Base-by-base conservation (phyloP, 2,888 invertebrate genomes). In the Epirrita christyi region DNA sequence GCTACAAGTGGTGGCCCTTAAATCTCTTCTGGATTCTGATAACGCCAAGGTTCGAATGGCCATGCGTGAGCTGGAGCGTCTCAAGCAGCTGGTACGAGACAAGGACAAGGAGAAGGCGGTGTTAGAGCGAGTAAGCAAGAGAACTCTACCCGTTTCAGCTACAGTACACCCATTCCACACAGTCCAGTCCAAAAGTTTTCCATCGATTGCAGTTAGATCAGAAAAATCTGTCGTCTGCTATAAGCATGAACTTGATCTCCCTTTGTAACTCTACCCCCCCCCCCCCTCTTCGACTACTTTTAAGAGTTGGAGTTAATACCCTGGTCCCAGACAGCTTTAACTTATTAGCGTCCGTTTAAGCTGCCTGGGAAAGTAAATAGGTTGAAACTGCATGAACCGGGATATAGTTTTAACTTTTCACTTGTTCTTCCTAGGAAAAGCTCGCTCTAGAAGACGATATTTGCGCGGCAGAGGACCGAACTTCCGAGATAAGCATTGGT, bases 21-120 rank as follows among this genome's bases (percentile, higher is more conserved):
- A 94, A 63, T 86, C 92, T 0, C 81, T 94, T 43, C 80, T 94
- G 67, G 93, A 93, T 64, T 90, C 93, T 0, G 94, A 94, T 80
- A 93, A 93, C 68, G 80, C 75, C 4, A 93, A 93, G 59, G 90
- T 93, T 10, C 83, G 87, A 6, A 81, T 86, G 59, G 85, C 93
- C 34, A 90, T 88, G 71, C 68, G 71, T 0, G 93, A 93, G 67
- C 77, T 91, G 52, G 92, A 93, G 56, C 80, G 90, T 3, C 82
- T 89, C 15, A 93, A 92, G 72, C 80, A 80, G 42, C 83, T 92
- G 50, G 70, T 92, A 1, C 80, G 83, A 0, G 93, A 93, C 14
- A 83, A 83, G 66, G 84, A 83, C 40, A 68, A 78, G 27, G 93
- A 93, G 69, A 91, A 86, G 48, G 83, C 88, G 0, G 70, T 86